Conservation (phyloP, 1,140 invertebrate species). For the Lerema accius region DNA sequence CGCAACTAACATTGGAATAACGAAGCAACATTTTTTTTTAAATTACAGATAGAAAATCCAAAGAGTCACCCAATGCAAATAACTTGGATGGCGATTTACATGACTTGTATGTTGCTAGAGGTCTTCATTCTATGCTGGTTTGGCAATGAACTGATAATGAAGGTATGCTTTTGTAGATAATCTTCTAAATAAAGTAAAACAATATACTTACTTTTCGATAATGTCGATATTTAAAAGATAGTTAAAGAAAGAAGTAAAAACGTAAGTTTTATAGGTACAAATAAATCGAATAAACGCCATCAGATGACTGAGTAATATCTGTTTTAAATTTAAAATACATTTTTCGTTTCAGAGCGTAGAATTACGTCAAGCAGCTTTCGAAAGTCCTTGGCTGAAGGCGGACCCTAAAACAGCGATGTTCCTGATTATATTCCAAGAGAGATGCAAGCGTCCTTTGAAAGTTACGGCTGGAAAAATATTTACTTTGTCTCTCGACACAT, state of each 20-base stretch:
- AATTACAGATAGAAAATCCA: slow-evolving; percentile 78
- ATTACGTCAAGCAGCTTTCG: slow-evolving; percentile 66
- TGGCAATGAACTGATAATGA: slow-evolving; percentile 76
- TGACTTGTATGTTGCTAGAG: slow-evolving; percentile 79
- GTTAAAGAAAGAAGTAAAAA: too few relatives aligned
- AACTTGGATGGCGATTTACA: slow-evolving; percentile 76
- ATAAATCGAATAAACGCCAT: too few relatives aligned
- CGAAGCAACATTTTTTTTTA: too few relatives aligned
- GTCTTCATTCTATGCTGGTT: slow-evolving; percentile 81
- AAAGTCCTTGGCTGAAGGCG: slow-evolving; percentile 64
- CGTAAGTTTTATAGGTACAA: too few relatives aligned
- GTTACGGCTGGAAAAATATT: slow-evolving; percentile 78
- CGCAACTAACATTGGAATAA: too few relatives aligned
- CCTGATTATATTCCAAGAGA: slow-evolving; percentile 70
- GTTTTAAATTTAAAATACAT: neutral
- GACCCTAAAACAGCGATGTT: slow-evolving; percentile 57
- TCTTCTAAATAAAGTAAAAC: too few relatives aligned
- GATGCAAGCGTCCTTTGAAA: slow-evolving; percentile 67
- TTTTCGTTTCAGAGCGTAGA: slow-evolving; percentile 56
- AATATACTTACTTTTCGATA: too few relatives aligned
- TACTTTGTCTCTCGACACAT: slow-evolving; percentile 74
- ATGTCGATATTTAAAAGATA: too few relatives aligned
- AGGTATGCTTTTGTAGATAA: slow-evolving; percentile 53
- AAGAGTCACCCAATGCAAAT: slow-evolving; percentile 74
- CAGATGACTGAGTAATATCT: too few relatives aligned